These are phyloP conservation scores for Agrotis exclamationis DNA, from an alignment of 2,888 invertebrate species.

Conservation along the genomic window DNA sequence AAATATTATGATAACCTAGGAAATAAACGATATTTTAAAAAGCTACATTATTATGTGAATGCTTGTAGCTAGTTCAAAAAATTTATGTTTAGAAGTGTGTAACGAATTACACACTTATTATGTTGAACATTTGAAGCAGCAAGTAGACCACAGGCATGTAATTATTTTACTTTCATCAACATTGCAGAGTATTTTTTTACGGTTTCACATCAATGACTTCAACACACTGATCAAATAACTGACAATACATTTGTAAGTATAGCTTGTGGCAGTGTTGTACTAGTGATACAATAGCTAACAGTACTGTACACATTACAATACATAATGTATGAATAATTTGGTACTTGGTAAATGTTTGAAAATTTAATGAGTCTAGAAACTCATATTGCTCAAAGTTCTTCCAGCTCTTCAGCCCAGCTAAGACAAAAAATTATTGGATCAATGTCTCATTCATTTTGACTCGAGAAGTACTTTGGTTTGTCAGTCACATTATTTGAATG, in stretches of 20 bases:
- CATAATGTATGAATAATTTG: neutral
- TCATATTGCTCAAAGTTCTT: neutral
- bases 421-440: neutral
- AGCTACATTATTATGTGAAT: neutral
- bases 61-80: neutral
- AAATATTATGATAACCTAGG: no score
- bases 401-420: neutral
- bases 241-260: conserved; percentile 1
- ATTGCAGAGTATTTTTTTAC: conserved; percentile 20
- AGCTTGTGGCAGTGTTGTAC: conserved; percentile 3
- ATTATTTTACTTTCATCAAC: conserved; percentile 35
- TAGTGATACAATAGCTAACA: conserved; percentile 9
- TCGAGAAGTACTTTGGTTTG: no score
- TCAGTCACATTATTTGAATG: no score
- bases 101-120: conserved; percentile 12
- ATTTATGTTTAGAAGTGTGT: conserved; percentile 1
- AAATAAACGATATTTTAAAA: no score
- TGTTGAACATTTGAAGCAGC: neutral
- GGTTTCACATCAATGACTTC: conserved; percentile 20
- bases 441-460: no score
- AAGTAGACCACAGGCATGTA: conserved; percentile 11
- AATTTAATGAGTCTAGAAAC: neutral
- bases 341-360: neutral
- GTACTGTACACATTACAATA: conserved; percentile 1
- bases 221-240: conserved; percentile 28